Conservation (phyloP, 2,888 invertebrate genomes). For the Lampropteryx suffumata region DNA sequence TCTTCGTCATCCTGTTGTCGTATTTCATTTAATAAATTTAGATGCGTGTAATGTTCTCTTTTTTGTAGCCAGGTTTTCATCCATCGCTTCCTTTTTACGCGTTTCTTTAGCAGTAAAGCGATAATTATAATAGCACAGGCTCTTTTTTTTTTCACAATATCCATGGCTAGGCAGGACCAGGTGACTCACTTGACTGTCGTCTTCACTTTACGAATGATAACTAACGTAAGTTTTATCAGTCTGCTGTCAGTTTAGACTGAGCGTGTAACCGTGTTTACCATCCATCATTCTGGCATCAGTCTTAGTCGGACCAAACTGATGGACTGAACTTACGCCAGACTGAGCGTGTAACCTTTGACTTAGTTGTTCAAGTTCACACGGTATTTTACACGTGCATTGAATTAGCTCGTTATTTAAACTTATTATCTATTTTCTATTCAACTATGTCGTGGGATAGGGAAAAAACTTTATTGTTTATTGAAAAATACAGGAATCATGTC, state of each 20-base stretch:
- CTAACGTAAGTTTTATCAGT: conserved; percentile 17
- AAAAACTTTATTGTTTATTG: too few species aligned
- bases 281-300: conserved; percentile 25
- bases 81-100: conserved; percentile 26
- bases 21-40: conserved; percentile 18
- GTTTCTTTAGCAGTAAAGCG: conserved; percentile 24
- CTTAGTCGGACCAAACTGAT: conserved; percentile 17
- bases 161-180: background rate
- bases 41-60: conserved; percentile 13
- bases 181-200: conserved; percentile 16
- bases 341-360: conserved; percentile 8
- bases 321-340: conserved; percentile 15
- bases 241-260: conserved; percentile 17
- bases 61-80: conserved; percentile 5
- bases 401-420: too few species aligned
- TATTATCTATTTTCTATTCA: too few species aligned
- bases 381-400: too few species aligned
- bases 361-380: too few species aligned
- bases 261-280: conserved; percentile 21
- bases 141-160: conserved; percentile 17
- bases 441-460: too few species aligned
- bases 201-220: conserved; percentile 11
- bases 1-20: conserved; percentile 11
- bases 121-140: conserved; percentile 26
- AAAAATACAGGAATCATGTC: too few species aligned